Conservation (phyloP, 1,140 invertebrate species). For the Hermatobates lingyangjiaoensis region DNA sequence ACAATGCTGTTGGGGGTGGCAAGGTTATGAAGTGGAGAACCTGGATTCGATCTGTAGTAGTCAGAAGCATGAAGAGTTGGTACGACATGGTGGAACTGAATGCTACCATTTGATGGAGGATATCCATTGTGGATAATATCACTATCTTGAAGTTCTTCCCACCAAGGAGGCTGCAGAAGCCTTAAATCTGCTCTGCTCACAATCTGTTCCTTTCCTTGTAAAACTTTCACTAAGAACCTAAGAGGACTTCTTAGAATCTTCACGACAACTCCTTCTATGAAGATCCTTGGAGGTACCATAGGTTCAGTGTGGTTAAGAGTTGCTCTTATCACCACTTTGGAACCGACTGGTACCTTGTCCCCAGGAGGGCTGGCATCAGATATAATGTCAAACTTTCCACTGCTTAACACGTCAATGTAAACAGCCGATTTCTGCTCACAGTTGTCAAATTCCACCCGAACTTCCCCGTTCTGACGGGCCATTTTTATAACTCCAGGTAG, state of each 20-base stretch:
- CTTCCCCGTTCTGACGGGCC: constrained; percentile 33
- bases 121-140: constrained; percentile 14
- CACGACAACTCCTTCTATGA: constrained; percentile 65
- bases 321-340: constrained; percentile 40
- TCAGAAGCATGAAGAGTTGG: constrained; percentile 15
- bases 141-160: constrained; percentile 71
- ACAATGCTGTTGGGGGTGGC: constrained; percentile 27
- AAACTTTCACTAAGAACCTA: constrained; percentile 58
- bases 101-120: constrained; percentile 10
- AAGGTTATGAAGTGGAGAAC: constrained; percentile 30
- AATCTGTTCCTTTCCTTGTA: constrained; percentile 28
- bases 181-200: constrained; percentile 73
- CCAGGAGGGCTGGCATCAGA: constrained; percentile 78
- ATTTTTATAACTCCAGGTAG: constrained; percentile 57
- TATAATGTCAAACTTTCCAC: constrained; percentile 70
- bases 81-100: constrained; percentile 17
- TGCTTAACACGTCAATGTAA: constrained; percentile 27
- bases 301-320: constrained; percentile 9
- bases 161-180: constrained; percentile 84
- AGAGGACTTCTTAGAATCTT: constrained; percentile 49
- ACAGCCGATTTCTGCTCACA: constrained; percentile 37
- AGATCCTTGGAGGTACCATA: constrained; percentile 32
- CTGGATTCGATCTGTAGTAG: constrained; percentile 27
- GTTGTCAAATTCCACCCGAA: constrained; percentile 54
- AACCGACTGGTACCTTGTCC: constrained; percentile 45